phyloP scores from a whole-genome alignment of 2,113 vertebrate genomes.

The Picathartes gymnocephalus region DNA sequence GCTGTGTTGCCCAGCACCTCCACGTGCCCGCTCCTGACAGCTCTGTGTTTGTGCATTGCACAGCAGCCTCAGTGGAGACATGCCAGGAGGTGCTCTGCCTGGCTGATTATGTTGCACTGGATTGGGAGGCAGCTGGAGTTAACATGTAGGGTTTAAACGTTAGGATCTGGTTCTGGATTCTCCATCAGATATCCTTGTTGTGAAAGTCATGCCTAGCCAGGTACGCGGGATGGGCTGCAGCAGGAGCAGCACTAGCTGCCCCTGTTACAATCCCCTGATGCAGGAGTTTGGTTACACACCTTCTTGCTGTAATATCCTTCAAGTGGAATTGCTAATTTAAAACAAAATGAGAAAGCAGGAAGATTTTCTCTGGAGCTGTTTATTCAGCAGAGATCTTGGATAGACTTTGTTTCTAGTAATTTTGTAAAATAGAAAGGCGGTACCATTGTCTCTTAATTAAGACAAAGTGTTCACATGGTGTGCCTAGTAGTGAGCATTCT shows the following conservation, averaged over 20 bases:
- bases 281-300: not conserved
- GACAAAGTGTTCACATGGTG: not conserved
- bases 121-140: not conserved
- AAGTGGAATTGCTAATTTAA: not conserved
- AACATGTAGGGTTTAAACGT: not conserved
- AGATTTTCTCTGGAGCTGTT: not conserved
- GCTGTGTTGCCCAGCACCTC: not conserved
- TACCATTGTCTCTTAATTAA: not conserved
- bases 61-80: rapidly evolving
- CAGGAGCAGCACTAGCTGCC: not conserved
- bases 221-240: not conserved
- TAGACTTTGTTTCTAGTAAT: not conserved
- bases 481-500: not conserved
- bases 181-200: not conserved
- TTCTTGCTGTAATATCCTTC: not conserved
- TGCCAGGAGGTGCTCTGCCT: not conserved
- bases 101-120: not conserved
- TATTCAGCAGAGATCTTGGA: not conserved
- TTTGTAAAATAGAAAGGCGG: not conserved
- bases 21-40: not conserved
- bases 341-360: not conserved
- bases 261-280: not conserved
- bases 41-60: not conserved
- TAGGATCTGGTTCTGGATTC: not conserved
- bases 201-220: not conserved